A percentile compares a stretch with the other conserved stretches of the same genome.
These are phyloP conservation scores for Chrysocyon brachyurus DNA, from an alignment of 2,797 vertebrate genomes.

Conservation along the genomic window DNA sequence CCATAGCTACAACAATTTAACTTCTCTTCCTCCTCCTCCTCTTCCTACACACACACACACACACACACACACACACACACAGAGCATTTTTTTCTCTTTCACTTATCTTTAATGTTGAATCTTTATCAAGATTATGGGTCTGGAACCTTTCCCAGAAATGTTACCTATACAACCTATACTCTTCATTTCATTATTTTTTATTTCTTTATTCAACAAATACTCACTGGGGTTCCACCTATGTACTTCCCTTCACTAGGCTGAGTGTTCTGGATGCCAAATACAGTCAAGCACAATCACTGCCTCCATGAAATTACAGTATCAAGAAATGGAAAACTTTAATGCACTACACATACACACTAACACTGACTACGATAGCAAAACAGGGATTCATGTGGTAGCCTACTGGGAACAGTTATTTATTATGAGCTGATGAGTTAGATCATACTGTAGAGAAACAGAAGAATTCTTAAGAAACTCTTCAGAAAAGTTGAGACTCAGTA, in stretches of 20 bases:
- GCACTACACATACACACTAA: fast-evolving
- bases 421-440: neutral
- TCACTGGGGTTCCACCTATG: neutral
- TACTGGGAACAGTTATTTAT: neutral
- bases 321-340: neutral
- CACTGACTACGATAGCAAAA: neutral
- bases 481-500: neutral
- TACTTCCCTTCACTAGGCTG: neutral
- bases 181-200: neutral
- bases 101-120: neutral
- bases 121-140: neutral
- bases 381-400: neutral
- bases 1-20: neutral
- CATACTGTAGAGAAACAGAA: neutral
- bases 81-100: neutral
- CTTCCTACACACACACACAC: neutral
- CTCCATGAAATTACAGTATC: neutral
- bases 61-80: neutral
- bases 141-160: neutral
- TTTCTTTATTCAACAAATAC: neutral
- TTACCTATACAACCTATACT: neutral
- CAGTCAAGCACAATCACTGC: neutral
- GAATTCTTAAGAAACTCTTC: neutral
- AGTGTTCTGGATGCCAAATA: neutral
- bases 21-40: no score